These are phyloP conservation scores for Brienomyrus longianalis DNA, from an alignment of 2,113 vertebrate species.

Conservation along the genomic window DNA sequence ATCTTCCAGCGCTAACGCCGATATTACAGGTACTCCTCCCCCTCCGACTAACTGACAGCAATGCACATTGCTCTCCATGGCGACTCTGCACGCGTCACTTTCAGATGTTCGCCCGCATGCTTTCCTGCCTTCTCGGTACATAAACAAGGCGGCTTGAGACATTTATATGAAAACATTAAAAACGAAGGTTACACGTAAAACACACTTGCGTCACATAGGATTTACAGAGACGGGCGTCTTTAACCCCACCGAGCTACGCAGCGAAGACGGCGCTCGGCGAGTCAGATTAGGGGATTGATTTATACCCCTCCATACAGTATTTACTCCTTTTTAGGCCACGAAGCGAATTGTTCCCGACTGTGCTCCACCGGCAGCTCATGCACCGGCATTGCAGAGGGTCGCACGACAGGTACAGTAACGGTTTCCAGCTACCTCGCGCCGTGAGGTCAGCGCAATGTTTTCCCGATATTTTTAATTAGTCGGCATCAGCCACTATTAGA, in stretches of 20 bases:
- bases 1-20: not conserved
- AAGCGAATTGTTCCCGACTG: not conserved
- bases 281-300: constrained; percentile 7
- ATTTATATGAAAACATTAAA: not conserved
- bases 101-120: not conserved
- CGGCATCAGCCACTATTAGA: not conserved
- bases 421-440: not conserved
- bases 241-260: not conserved
- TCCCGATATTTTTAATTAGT: not conserved
- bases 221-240: not conserved
- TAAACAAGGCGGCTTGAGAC: not conserved
- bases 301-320: not conserved
- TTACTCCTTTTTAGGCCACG: not conserved
- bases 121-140: not conserved
- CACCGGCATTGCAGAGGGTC: not conserved
- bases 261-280: not conserved
- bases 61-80: not conserved
- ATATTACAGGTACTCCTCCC: not conserved
- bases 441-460: not conserved
- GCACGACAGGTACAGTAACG: not conserved
- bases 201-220: not conserved
- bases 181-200: not conserved
- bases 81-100: not conserved
- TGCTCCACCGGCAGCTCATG: not conserved
- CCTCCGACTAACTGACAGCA: not conserved